phyloP scores from a whole-genome alignment of 2,797 vertebrate species.

The Acipenser ruthenus region DNA sequence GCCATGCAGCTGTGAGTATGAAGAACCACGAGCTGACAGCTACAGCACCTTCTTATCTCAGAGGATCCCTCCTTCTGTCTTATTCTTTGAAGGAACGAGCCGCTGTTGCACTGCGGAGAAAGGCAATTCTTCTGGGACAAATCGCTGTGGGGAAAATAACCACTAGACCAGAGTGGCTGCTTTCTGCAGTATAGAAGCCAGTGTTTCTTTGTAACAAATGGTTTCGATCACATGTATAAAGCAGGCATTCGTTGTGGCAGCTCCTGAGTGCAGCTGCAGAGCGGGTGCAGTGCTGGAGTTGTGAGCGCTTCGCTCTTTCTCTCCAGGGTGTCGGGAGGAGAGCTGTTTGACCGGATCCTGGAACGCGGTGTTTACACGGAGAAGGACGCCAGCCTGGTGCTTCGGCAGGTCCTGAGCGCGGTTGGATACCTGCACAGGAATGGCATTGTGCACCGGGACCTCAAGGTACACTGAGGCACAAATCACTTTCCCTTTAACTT shows the following conservation, averaged over 20 bases:
- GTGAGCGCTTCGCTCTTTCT: neutral
- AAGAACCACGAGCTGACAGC: neutral
- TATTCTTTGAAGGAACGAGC: too few relatives aligned
- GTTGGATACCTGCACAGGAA: constrained; percentile 86
- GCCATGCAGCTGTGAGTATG: constrained; percentile 91
- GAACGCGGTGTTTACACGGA: constrained; percentile 84
- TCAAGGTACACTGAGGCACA: constrained; percentile 65
- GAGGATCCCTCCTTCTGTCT: neutral
- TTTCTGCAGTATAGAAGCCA: too few relatives aligned
- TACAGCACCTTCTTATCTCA: neutral
- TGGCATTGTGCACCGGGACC: constrained; percentile 82
- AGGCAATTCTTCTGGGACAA: too few relatives aligned
- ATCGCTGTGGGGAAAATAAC: too few relatives aligned
- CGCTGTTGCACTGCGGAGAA: too few relatives aligned
- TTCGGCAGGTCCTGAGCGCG: constrained; percentile 81
- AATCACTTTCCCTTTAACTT: neutral
- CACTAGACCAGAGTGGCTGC: too few relatives aligned
- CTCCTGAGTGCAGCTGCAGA: too few relatives aligned
- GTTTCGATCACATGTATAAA: neutral
- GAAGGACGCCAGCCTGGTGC: constrained; percentile 81
- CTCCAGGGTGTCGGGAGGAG: constrained; percentile 81
- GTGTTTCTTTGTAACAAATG: neutral
- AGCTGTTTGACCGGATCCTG: constrained; percentile 87
- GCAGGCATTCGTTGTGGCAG: too few relatives aligned
- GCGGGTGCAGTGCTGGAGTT: neutral